Conservation (phyloP, 2,888 invertebrate genomes). For the Plagodis pulveraria region DNA sequence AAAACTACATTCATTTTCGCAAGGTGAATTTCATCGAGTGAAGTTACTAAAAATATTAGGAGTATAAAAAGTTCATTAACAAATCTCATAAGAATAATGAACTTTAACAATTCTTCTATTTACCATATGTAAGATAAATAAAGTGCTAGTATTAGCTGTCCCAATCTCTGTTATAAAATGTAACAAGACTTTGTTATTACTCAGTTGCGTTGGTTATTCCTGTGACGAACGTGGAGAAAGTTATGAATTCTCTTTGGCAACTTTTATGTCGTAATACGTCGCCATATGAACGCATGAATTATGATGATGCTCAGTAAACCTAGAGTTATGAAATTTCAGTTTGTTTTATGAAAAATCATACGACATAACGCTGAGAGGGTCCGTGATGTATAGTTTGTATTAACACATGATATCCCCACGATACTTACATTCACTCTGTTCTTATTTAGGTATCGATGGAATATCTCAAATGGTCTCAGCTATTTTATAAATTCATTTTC, state of each 20-base stretch:
- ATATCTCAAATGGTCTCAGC: too few relatives aligned
- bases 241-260: constrained; percentile 34
- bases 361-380: constrained; percentile 15
- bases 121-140: not conserved
- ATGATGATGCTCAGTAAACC: constrained; percentile 21
- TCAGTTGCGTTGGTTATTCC: constrained; percentile 23
- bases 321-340: constrained; percentile 11
- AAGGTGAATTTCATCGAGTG: too few relatives aligned
- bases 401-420: too few relatives aligned
- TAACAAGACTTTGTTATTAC: constrained; percentile 14
- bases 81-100: too few relatives aligned
- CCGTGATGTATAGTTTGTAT: constrained; percentile 3
- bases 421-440: too few relatives aligned
- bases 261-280: constrained; percentile 15
- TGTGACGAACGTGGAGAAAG: constrained; percentile 32
- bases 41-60: too few relatives aligned
- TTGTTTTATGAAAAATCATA: constrained; percentile 26
- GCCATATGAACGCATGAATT: constrained; percentile 20
- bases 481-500: too few relatives aligned
- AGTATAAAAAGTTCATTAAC: too few relatives aligned
- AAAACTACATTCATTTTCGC: too few relatives aligned
- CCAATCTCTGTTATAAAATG: not conserved
- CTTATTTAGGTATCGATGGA: too few relatives aligned
- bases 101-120: too few relatives aligned
- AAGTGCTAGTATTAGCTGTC: too few relatives aligned